Evolutionary conservation across 2,113 vertebrate species (phyloP).

Genomic region (Recurvirostra avosetta): DNA sequence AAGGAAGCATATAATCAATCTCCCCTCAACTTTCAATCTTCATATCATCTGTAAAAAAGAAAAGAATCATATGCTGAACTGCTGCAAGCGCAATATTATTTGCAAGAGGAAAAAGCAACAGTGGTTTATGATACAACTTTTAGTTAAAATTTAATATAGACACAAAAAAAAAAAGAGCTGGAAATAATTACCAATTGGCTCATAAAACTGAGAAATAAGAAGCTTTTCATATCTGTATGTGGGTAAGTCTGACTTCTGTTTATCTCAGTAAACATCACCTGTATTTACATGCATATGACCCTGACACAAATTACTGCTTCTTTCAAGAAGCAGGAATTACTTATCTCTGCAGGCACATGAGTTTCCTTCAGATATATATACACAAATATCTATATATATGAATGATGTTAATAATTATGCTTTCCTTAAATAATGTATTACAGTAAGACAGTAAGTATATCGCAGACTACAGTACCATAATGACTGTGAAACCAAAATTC

Average conservation of each 20-base stretch:
- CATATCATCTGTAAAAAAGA: slow-evolving; percentile 52
- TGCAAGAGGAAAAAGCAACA: background rate
- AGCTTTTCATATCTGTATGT: background rate
- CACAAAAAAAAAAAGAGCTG: background rate
- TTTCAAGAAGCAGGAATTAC: background rate
- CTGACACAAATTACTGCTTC: background rate
- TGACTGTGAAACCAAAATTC: background rate
- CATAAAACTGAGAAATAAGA: background rate
- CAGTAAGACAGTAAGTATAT: background rate
- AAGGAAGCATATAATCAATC: background rate
- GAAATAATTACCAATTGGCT: background rate
- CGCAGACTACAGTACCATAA: background rate
- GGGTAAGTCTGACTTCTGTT: background rate
- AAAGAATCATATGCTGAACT: background rate
- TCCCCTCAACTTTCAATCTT: background rate
- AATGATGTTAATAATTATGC: background rate
- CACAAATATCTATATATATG: background rate
- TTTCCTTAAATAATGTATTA: background rate
- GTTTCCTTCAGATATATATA: background rate
- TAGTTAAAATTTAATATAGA: background rate
- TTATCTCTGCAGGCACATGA: background rate
- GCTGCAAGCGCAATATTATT: background rate
- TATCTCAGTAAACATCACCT: background rate
- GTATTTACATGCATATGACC: background rate
- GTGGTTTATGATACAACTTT: background rate